Conservation (phyloP, 1,140 invertebrate species). For the Homarus americanus region DNA sequence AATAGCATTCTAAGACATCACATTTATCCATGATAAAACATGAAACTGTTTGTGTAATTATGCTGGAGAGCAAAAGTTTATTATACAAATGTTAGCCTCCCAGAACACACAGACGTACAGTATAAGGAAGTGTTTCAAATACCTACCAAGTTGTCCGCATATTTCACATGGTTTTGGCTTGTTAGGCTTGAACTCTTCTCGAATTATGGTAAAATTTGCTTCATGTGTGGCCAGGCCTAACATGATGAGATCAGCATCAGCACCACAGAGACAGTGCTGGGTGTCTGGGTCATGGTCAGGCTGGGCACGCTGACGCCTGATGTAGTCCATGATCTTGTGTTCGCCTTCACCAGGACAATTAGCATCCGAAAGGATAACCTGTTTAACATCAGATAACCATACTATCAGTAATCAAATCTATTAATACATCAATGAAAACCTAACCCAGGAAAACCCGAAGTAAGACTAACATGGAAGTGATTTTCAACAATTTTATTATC, state of each 20-base stretch:
- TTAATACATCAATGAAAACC: background rate
- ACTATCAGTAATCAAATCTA: background rate
- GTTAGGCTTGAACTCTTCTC: slow-evolving; percentile 99
- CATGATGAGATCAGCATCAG: slow-evolving; percentile 99
- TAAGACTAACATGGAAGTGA: no score
- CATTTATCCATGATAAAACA: no score
- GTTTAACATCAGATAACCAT: background rate
- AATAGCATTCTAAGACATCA: no score
- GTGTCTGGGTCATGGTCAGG: slow-evolving; percentile 99
- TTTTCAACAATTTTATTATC: background rate
- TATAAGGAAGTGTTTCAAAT: background rate
- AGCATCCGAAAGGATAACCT: slow-evolving; percentile 96
- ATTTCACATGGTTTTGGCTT: slow-evolving; percentile 97
- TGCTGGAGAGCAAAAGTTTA: no score
- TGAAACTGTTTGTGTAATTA: no score
- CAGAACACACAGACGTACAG: no score
- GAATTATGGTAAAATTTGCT: slow-evolving; percentile 97
- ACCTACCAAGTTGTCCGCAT: slow-evolving; percentile 92
- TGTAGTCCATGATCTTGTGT: slow-evolving; percentile 99
- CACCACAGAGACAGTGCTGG: slow-evolving; percentile 97
- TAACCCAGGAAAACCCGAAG: no score
- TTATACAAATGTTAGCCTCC: no score
- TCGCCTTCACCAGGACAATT: slow-evolving; percentile 99
- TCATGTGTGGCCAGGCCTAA: slow-evolving; percentile 98
- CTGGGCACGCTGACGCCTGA: slow-evolving; percentile 92